These are phyloP conservation scores for Phalanger gymnotis DNA, from an alignment of 2,797 vertebrate species.

Conservation along the genomic window DNA sequence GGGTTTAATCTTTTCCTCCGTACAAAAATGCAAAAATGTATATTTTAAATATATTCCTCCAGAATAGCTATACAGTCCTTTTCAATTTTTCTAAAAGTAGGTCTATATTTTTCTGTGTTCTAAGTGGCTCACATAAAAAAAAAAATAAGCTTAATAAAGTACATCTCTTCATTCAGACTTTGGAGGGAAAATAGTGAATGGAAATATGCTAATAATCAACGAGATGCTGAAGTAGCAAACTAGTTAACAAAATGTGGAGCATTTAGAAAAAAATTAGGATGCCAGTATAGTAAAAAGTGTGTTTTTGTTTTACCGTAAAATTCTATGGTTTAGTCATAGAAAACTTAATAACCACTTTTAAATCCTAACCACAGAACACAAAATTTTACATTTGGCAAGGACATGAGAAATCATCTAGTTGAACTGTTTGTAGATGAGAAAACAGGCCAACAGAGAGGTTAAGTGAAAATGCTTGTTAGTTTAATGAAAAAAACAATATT, in stretches of 20 bases:
- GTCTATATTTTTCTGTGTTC: background rate
- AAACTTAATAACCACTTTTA: background rate
- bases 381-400: background rate
- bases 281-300: background rate
- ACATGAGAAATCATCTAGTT: background rate
- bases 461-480: background rate
- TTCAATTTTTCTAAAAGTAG: background rate
- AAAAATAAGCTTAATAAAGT: background rate
- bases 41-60: too few species aligned
- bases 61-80: background rate
- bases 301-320: background rate
- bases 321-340: background rate
- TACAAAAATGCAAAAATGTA: background rate
- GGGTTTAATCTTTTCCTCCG: background rate
- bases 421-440: background rate
- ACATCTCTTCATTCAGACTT: background rate
- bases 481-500: background rate
- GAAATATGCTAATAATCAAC: background rate
- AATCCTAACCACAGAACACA: background rate
- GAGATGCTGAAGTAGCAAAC: background rate
- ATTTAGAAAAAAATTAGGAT: background rate
- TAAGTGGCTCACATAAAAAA: background rate
- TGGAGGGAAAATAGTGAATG: background rate
- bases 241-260: background rate
- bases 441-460: background rate